phyloP scores from a whole-genome alignment of 2,797 vertebrate genomes.

The Orestias chungarensis region DNA sequence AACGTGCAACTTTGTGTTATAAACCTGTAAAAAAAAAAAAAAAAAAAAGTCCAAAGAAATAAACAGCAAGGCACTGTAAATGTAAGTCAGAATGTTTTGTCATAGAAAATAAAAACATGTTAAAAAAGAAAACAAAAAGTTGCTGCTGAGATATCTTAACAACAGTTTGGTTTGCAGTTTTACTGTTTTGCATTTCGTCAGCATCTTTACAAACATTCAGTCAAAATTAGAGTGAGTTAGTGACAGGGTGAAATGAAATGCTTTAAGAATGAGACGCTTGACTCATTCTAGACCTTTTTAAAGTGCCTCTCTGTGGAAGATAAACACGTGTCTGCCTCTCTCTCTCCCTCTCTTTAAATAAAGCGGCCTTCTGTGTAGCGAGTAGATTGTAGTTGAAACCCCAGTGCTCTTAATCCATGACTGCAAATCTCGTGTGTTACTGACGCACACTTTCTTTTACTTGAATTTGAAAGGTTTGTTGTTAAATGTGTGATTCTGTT shows the following conservation, averaged over 20 bases:
- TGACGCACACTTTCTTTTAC: constrained; percentile 71
- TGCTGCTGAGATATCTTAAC: constrained; percentile 54
- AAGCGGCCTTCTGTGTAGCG: constrained; percentile 22
- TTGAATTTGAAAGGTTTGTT: constrained; percentile 74
- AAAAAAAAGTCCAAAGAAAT: background rate
- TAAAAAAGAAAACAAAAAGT: constrained; percentile 14
- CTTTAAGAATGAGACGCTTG: constrained; percentile 25
- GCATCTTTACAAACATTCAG: constrained; percentile 26
- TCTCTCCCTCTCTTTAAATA: constrained; percentile 27
- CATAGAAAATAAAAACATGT: constrained; percentile 7
- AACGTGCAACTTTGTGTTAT: background rate
- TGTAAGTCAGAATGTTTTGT: background rate
- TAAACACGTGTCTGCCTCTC: constrained; percentile 25
- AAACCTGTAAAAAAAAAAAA: background rate
- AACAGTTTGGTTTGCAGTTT: constrained; percentile 63
- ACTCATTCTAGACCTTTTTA: constrained; percentile 25
- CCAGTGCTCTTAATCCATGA: constrained; percentile 68
- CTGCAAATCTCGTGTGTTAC: constrained; percentile 75
- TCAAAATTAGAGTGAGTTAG: constrained; percentile 14
- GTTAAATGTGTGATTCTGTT: constrained; percentile 52
- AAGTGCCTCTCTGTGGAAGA: constrained; percentile 50
- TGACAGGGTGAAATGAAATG: constrained; percentile 25
- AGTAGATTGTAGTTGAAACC: constrained; percentile 20
- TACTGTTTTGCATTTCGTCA: constrained; percentile 26
- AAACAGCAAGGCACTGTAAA: background rate